Percentiles rank a stretch among this genome's conserved stretches.
Conservation (phyloP, 1,140 invertebrate species). For the Saccostrea cuccullata region DNA sequence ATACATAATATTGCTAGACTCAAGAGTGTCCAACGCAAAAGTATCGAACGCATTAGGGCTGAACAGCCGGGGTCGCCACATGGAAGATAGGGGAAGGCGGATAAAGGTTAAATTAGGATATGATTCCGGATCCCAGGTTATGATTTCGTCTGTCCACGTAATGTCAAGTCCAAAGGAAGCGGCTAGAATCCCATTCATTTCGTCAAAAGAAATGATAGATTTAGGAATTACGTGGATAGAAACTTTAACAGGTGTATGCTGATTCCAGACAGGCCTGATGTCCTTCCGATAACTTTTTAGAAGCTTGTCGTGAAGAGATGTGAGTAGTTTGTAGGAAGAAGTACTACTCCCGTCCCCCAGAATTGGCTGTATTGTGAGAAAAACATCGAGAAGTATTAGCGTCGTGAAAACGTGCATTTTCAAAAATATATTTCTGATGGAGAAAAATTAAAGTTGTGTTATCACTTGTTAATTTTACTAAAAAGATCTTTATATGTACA, state of each 20-base stretch:
- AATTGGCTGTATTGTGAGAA: background rate
- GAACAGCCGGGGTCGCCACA: background rate
- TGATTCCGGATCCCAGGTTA: background rate
- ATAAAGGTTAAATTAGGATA: background rate
- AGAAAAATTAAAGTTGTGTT: background rate
- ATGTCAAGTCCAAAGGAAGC: background rate
- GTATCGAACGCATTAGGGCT: background rate
- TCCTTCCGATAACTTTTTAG: background rate
- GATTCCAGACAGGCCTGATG: background rate
- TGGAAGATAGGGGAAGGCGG: background rate
- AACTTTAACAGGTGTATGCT: background rate
- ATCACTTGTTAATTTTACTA: too few species aligned
- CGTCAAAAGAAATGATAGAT: background rate
- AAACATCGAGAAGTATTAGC: background rate
- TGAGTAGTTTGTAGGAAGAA: background rate
- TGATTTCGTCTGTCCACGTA: background rate
- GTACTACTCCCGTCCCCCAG: background rate
- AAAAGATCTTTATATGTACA: too few species aligned
- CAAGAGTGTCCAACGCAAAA: background rate
- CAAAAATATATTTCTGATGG: background rate
- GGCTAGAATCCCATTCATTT: background rate
- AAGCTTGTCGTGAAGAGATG: background rate
- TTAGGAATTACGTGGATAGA: background rate
- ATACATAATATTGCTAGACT: background rate
- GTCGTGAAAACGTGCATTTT: background rate